Percentiles rank a stretch among this genome's conserved stretches.
These are phyloP conservation scores for Sycophaga agraensis DNA, from an alignment of 1,140 invertebrate species.

Conservation along the genomic window DNA sequence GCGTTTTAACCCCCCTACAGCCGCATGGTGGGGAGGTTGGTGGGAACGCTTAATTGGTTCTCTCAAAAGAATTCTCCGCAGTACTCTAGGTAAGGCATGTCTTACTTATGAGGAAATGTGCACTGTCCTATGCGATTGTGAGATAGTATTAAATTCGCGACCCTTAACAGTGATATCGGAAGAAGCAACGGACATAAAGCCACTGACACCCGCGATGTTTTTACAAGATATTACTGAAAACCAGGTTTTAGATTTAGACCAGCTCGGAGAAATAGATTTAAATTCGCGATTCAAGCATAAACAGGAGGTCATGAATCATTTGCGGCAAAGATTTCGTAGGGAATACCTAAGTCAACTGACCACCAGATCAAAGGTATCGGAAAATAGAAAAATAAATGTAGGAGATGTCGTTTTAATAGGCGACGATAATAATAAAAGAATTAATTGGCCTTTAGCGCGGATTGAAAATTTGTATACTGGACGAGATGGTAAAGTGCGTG, in stretches of 20 bases:
- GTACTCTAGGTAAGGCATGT: not conserved
- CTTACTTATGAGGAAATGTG: constrained; percentile 2
- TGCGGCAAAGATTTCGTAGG: constrained; percentile 27
- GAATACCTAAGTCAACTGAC: constrained; percentile 29
- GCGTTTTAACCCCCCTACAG: not conserved
- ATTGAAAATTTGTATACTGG: not conserved
- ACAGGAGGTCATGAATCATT: constrained; percentile 27
- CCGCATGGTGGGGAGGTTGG: too few relatives aligned
- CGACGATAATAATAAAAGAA: constrained; percentile 1
- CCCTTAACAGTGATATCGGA: not conserved
- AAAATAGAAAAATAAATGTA: not conserved
- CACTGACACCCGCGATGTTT: too few relatives aligned
- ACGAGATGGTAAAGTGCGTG: not conserved
- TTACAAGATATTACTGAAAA: too few relatives aligned
- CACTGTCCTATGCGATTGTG: constrained; percentile 8
- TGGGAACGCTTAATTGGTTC: not conserved
- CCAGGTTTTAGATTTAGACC: constrained; percentile 30
- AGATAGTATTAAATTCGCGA: constrained; percentile 2
- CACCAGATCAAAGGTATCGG: not conserved
- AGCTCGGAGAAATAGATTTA: too few relatives aligned
- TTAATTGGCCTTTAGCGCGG: constrained; percentile 4
- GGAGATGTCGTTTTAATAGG: constrained; percentile 6
- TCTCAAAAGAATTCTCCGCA: not conserved
- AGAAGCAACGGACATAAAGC: not conserved
- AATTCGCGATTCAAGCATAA: constrained; percentile 6